Conservation (phyloP, 2,113 vertebrate species). For the Uria aalge region DNA sequence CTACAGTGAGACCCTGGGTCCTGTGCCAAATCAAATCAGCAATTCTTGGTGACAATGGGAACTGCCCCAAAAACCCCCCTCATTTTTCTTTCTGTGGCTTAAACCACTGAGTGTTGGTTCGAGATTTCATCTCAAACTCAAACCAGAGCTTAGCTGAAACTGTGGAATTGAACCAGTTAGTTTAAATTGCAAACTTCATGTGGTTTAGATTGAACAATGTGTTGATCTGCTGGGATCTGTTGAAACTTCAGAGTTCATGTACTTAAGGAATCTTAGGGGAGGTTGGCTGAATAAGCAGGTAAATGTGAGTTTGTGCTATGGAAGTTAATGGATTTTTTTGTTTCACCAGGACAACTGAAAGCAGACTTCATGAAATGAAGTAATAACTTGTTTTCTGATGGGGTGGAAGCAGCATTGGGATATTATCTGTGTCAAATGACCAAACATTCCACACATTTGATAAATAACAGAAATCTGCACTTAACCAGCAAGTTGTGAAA, state of each 20-base stretch:
- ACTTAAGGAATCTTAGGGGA: neutral
- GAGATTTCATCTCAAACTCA: neutral
- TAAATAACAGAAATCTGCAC: neutral
- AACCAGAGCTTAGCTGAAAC: neutral
- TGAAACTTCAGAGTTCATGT: neutral
- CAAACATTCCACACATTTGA: accelerated
- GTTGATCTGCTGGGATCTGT: neutral
- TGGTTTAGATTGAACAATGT: neutral
- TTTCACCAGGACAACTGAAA: neutral
- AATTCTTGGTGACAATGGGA: neutral
- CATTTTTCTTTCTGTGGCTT: neutral
- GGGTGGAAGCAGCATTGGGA: neutral
- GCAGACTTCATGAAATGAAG: neutral
- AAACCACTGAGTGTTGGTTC: neutral
- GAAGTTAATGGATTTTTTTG: neutral
- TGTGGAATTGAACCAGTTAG: neutral
- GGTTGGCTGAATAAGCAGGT: neutral
- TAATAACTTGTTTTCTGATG: neutral
- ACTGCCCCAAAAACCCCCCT: neutral
- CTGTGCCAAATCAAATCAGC: neutral
- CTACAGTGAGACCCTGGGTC: neutral
- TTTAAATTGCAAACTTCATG: neutral
- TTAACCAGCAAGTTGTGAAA: neutral
- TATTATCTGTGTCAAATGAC: neutral
- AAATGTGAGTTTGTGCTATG: accelerated